Evolutionary conservation across 1,140 invertebrate genomes (phyloP).

Genomic region (Elymnias hypermnestra): DNA sequence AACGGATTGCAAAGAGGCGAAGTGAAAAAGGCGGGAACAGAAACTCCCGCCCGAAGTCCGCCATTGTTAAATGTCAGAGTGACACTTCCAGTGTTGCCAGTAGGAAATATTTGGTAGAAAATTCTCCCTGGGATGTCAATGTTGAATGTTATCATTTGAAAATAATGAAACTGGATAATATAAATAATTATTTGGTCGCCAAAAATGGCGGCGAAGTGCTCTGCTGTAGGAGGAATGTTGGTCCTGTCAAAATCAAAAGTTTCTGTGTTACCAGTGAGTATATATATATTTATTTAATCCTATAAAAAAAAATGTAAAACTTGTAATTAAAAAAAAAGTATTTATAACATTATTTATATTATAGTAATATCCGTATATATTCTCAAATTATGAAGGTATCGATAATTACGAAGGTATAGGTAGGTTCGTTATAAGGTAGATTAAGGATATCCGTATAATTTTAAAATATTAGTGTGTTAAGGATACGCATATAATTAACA

Average conservation of each 20-base stretch:
- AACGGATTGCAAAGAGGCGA: slow-evolving; percentile 37
- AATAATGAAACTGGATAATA: slow-evolving; percentile 36
- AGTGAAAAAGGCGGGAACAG: slow-evolving; percentile 29
- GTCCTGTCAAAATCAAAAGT: slow-evolving; percentile 35
- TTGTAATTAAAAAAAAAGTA: too few species aligned
- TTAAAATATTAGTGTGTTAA: too few species aligned
- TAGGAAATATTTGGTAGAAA: slow-evolving; percentile 25
- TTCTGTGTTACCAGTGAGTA: slow-evolving; percentile 49
- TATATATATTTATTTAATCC: too few species aligned
- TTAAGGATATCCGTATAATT: too few species aligned
- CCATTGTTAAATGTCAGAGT: slow-evolving; percentile 23
- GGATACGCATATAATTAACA: too few species aligned
- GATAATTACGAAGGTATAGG: too few species aligned
- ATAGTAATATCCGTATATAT: too few species aligned
- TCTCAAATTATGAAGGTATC: too few species aligned
- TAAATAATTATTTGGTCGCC: slow-evolving; percentile 44
- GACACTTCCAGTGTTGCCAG: slow-evolving; percentile 53
- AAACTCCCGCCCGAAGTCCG: slow-evolving; percentile 35
- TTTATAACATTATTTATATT: too few species aligned
- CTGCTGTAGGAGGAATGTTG: slow-evolving; percentile 34
- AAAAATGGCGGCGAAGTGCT: slow-evolving; percentile 54
- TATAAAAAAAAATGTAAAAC: too few species aligned
- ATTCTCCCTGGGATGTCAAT: slow-evolving; percentile 35
- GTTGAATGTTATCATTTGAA: slow-evolving; percentile 47
- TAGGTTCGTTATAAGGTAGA: too few species aligned